A percentile compares a stretch with the other conserved stretches of the same genome.
phyloP scores from a whole-genome alignment of 2,113 vertebrate species.

The Heterocephalus glaber region DNA sequence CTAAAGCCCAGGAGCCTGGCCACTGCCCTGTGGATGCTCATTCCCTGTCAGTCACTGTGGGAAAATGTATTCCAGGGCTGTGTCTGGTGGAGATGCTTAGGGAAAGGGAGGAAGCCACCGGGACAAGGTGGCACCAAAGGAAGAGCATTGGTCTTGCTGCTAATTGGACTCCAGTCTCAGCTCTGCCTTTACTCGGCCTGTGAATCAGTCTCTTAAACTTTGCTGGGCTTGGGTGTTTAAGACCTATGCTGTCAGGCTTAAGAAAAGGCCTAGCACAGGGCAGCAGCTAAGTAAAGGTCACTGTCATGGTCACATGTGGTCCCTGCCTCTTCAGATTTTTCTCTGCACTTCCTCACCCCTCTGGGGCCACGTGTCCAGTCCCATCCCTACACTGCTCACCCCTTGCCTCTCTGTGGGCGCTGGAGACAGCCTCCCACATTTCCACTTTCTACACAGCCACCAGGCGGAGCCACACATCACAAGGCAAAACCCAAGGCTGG shows the following conservation, averaged over 20 bases:
- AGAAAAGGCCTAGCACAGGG: background rate
- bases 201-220: background rate
- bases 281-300: background rate
- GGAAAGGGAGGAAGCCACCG: background rate
- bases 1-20: background rate
- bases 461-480: background rate
- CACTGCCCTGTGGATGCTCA: background rate
- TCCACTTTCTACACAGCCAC: background rate
- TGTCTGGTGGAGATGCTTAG: background rate
- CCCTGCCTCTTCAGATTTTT: background rate
- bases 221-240: background rate
- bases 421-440: background rate
- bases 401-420: background rate
- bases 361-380: background rate
- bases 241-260: background rate
- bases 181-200: background rate
- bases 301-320: accelerated
- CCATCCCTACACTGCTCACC: background rate
- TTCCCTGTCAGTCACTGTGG: too few species aligned
- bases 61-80: background rate
- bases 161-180: background rate
- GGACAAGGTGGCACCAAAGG: too few species aligned
- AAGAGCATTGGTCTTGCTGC: background rate
- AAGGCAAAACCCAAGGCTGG: background rate
- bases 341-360: background rate